phyloP scores from a whole-genome alignment of 2,888 invertebrate genomes.

The Rhorus exstirpatorius region DNA sequence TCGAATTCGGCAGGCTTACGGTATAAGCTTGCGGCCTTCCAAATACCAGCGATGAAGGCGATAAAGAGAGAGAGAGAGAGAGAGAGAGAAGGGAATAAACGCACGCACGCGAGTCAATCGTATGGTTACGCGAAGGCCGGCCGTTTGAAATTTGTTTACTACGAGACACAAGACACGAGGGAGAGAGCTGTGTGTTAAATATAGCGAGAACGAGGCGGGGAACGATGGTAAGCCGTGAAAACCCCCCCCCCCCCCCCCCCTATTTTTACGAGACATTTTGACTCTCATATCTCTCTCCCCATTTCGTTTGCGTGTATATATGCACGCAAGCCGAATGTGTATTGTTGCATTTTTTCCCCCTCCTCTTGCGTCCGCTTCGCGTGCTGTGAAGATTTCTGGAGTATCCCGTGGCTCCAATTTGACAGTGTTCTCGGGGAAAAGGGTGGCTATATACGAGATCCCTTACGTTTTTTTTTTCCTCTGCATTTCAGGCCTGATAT shows the following conservation, averaged over 20 bases:
- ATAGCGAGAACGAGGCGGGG: constrained; percentile 68
- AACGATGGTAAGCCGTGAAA: constrained; percentile 80
- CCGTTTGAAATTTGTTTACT: constrained; percentile 73
- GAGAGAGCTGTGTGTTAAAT: constrained; percentile 60
- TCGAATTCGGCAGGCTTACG: constrained; percentile 44
- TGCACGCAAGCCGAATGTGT: constrained; percentile 62
- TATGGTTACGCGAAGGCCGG: constrained; percentile 68
- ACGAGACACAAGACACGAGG: constrained; percentile 62
- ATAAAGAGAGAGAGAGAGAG: constrained; percentile 17
- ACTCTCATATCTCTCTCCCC: constrained; percentile 55
- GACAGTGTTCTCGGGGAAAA: no score
- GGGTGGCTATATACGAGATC: no score
- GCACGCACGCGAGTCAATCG: constrained; percentile 64
- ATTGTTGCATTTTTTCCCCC: constrained; percentile 70
- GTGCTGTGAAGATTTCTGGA: background rate
- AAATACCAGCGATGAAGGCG: background rate
- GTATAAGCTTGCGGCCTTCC: constrained; percentile 9
- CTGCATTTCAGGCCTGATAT: no score
- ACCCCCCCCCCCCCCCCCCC: no score
- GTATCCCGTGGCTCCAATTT: background rate
- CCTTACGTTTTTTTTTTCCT: no score
- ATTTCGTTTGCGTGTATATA: constrained; percentile 32
- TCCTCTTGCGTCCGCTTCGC: background rate
- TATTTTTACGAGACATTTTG: constrained; percentile 81
- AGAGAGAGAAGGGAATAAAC: constrained; percentile 45